Evolutionary conservation across 2,797 vertebrate genomes (phyloP), one percentile per base, ranked within the genome.

Genomic region (Perdix hodgsoniae): DNA sequence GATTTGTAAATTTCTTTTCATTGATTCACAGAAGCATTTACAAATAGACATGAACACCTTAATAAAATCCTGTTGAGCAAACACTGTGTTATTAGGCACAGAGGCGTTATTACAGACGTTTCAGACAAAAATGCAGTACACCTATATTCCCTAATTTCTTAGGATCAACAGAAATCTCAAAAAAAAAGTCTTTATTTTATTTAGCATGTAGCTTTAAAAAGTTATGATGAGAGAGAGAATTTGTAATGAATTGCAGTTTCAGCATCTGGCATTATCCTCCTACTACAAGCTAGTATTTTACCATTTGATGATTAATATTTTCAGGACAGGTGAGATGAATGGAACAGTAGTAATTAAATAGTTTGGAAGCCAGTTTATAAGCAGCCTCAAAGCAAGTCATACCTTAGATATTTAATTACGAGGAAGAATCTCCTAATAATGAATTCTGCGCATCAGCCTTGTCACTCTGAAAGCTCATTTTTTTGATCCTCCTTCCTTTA

Each of bases 231-330:
- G 84, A 21, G 75, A 94, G 1, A 21, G 74, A 80, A 81, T 85
- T 81, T 60, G 14, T 64, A 83, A 95, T 45, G 73, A 95, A 86
- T 84, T 83, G 5, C n/a, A 94, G 70, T 93, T 96, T 85, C 90
- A 85, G 72, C 92, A 92, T 86, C 86, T 87, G 78, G 63, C 73
- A 85, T 72, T 83, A 89, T 6, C 66, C 54, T 92, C 76, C 79
- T 90, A 61, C 61, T 85, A 71, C 65, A 91, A 56, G 24, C 73
- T 91, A 87, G 42, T 94, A 94, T 78, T 93, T 94, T 93, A 80
- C 72, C 61, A 93, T 89, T 85, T 89, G 93, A 91, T 94, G 86
- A 96, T 95, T 95, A 96, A 78, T 95, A 96, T 91, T 94, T 91
- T 88, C 92, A 31, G 91, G 92, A 83, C 82, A 39, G 70, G 70